These are phyloP conservation scores for Urophycis tenuis DNA, from an alignment of 2,797 vertebrate species.

Conservation along the genomic window DNA sequence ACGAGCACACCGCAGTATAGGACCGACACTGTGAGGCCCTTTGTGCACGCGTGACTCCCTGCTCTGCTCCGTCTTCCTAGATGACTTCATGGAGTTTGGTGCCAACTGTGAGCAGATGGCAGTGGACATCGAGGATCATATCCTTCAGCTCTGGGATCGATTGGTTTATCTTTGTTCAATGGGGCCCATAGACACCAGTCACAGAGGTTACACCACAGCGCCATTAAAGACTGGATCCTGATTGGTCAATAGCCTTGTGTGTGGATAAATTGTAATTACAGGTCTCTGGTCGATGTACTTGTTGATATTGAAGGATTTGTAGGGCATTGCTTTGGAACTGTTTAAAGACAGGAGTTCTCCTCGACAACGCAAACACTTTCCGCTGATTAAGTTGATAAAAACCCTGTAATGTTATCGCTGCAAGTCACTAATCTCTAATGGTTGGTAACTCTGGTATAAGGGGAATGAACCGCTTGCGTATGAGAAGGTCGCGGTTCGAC, in stretches of 20 bases:
- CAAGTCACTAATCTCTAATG: background rate
- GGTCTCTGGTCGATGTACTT: too few species aligned
- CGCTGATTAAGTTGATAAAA: background rate
- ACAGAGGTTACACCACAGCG: background rate
- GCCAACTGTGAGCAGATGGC: conserved; percentile 89
- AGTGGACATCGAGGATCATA: conserved; percentile 95
- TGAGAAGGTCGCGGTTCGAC: background rate
- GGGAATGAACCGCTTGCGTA: background rate
- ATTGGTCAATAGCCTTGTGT: background rate
- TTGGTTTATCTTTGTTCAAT: background rate
- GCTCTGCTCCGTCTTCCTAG: conserved; percentile 59
- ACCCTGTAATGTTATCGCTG: background rate
- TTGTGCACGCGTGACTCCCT: background rate
- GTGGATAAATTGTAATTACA: background rate
- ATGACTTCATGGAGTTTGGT: conserved; percentile 84
- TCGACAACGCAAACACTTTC: background rate
- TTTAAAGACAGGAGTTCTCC: background rate
- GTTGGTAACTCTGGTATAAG: background rate
- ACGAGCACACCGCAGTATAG: background rate
- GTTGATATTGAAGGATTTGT: too few species aligned
- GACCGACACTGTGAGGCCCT: background rate
- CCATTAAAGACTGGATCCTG: background rate
- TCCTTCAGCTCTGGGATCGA: conserved; percentile 67
- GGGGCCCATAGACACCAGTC: background rate
- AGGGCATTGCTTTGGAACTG: too few species aligned